Conservation (phyloP, 1,140 invertebrate genomes). For the Pygmarrhopalites habei region DNA sequence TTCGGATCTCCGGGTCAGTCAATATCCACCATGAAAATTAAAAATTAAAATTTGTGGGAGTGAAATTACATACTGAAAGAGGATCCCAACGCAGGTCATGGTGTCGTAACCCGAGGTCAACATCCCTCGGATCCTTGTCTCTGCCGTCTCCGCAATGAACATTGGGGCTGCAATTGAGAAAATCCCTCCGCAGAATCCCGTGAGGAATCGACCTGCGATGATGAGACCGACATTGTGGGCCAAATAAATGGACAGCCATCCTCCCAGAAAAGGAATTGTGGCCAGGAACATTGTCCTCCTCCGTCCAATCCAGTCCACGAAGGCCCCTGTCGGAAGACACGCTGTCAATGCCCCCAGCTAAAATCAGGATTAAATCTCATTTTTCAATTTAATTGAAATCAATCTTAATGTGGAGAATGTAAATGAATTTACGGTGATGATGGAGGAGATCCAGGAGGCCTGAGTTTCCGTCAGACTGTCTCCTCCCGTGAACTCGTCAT, state of each 20-base stretch:
- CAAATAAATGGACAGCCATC: conserved; percentile 57
- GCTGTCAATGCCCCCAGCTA: conserved; percentile 31
- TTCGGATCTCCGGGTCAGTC: too few species aligned
- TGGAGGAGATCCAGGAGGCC: conserved; percentile 33
- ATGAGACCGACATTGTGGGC: conserved; percentile 49
- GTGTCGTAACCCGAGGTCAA: conserved; percentile 74
- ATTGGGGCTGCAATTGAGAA: conserved; percentile 47
- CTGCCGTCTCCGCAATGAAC: conserved; percentile 56
- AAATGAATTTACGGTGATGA: conserved; percentile 8
- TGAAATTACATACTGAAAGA: too few species aligned
- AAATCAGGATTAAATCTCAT: background rate
- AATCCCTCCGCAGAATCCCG: conserved; percentile 39
- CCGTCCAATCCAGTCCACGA: conserved; percentile 61
- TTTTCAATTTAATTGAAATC: background rate
- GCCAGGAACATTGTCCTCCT: conserved; percentile 54
- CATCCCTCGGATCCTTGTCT: conserved; percentile 58
- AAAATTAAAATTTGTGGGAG: too few species aligned
- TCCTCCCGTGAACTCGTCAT: conserved; percentile 27
- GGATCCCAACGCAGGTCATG: conserved; percentile 66
- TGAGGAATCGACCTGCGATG: conserved; percentile 58
- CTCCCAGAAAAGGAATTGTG: conserved; percentile 55
- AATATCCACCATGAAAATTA: too few species aligned
- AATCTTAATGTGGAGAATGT: background rate
- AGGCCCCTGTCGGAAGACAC: conserved; percentile 47
- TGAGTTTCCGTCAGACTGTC: conserved; percentile 4